Percentiles rank a stretch among this genome's conserved stretches.
phyloP scores from a whole-genome alignment of 2,113 vertebrate species.

The Neomonachus schauinslandi region DNA sequence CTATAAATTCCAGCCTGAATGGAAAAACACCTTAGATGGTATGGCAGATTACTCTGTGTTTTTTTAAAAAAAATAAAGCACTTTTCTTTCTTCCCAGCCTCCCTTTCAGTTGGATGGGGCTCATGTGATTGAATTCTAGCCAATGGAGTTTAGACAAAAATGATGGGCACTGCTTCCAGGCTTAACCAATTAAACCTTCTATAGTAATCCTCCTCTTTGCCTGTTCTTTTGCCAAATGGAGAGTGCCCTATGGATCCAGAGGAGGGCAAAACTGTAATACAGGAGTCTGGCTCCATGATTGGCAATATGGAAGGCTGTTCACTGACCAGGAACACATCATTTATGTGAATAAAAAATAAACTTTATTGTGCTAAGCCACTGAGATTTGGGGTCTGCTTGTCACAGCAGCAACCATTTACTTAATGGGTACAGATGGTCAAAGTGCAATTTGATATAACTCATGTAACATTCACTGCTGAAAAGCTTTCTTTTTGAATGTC shows the following conservation, averaged over 20 bases:
- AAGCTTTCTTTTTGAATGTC: slow-evolving; percentile 19
- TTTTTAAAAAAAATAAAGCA: not conserved
- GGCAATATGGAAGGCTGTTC: not conserved
- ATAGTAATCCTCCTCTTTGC: not conserved
- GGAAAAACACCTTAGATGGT: not conserved
- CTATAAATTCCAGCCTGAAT: not conserved
- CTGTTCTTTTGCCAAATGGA: not conserved
- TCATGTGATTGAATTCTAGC: not conserved
- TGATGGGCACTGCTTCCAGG: not conserved
- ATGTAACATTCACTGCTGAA: not conserved
- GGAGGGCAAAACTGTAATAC: not conserved
- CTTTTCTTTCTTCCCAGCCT: not conserved
- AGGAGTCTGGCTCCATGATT: not conserved
- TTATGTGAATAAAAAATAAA: not conserved
- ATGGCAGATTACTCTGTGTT: not conserved
- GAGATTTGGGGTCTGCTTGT: not conserved
- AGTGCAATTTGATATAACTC: not conserved
- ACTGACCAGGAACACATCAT: not conserved
- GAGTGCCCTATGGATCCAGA: not conserved
- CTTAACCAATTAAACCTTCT: not conserved
- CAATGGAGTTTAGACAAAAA: not conserved
- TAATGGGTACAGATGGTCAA: not conserved
- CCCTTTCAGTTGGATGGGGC: not conserved
- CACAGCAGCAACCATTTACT: not conserved
- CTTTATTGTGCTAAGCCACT: not conserved